These are phyloP conservation scores for Scolopax mira DNA, from an alignment of 2,113 vertebrate species.

Conservation along the genomic window DNA sequence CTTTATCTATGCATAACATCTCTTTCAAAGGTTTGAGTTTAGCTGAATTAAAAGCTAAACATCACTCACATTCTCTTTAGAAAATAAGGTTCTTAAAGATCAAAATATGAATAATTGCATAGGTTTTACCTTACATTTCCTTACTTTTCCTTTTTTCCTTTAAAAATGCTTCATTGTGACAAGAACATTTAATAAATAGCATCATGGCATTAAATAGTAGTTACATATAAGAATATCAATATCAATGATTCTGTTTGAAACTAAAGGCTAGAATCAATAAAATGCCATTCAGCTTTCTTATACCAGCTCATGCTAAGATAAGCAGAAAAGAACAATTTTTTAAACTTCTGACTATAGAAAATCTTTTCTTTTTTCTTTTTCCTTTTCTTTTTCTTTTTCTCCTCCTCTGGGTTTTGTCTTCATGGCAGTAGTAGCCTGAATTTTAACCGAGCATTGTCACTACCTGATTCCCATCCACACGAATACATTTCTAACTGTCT, in stretches of 20 bases:
- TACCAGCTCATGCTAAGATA: background rate
- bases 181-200: background rate
- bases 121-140: background rate
- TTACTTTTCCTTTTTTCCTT: background rate
- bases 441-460: background rate
- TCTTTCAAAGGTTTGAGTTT: background rate
- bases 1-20: background rate
- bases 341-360: background rate
- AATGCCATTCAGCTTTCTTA: conserved; percentile 13
- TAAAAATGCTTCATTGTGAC: background rate
- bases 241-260: conserved; percentile 21
- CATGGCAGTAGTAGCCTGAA: background rate
- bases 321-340: background rate
- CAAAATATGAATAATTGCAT: background rate
- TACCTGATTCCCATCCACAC: background rate
- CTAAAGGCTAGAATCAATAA: background rate
- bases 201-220: background rate
- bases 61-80: background rate
- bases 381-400: background rate
- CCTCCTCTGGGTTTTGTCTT: background rate
- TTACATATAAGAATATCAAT: background rate
- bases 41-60: background rate
- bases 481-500: background rate
- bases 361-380: background rate
- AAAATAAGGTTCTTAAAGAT: background rate